Base-by-base conservation (phyloP, 1,140 invertebrate species). In the Amyelois transitella region DNA sequence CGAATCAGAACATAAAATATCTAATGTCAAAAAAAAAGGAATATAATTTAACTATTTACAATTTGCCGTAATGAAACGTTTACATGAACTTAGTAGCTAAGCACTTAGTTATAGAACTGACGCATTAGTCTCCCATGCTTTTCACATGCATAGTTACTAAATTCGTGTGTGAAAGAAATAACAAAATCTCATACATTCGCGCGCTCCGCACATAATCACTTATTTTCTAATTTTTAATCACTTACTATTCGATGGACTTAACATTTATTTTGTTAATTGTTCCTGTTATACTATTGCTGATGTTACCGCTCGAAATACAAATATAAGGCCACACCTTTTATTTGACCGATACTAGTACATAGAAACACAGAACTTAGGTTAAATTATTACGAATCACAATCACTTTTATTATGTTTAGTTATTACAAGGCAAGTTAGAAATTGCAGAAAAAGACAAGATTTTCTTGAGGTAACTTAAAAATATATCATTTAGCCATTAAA, bases 31-130 rank as follows among this genome's bases (percentile, higher is more conserved):
- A 70, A 67, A n/a, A n/a, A 71, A 72, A 75, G 62, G 69, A 75
- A 77, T 80, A 80, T 81, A 81, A 81, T 81, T 81, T 77, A 79
- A 66, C 67, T 74, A 78, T 77, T 72, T 76, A 75, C 72, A 79
- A 68, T 63, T 75, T 67, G 67, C 66, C 50, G 54, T 68, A 57
- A 73, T 14, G n/a, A 12, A 38, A 45, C 66, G 64, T 63, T 69
- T 76, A 71, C 70, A 76, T 69, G 72, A 70, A 72, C 69, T 72
- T 62, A 72, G 64, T 72, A 70, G 67, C 58, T 58, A 38, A 64
- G 55, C 64, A 25, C 55, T 48, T 64, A 50, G 25, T 50, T n/a
- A n/a, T n/a, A n/a, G n/a, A 48, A 45, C 48, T 32, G 2, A 32
- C 12, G 32, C 12, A 14, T 38, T 38, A 6, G 25, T 3, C 7